Conservation (phyloP, 2,888 invertebrate species). For the Hypsopygia costalis region DNA sequence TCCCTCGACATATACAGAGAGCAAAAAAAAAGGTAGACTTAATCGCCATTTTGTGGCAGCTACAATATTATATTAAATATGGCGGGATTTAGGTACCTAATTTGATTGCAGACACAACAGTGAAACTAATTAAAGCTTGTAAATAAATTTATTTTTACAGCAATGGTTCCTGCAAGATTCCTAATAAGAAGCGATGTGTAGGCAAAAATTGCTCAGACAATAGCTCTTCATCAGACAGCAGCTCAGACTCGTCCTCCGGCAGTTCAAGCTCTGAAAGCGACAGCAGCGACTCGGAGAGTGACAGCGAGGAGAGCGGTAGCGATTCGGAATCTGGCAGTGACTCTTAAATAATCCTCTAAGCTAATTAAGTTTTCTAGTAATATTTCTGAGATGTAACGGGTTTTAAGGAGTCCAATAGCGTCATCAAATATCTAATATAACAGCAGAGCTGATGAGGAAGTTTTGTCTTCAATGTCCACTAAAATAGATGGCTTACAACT, state of each 20-base stretch:
- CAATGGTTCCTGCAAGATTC: slow-evolving; percentile 58
- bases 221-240: slow-evolving; percentile 51
- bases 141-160: slow-evolving; percentile 36
- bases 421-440: no score
- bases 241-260: slow-evolving; percentile 39
- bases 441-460: no score
- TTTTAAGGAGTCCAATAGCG: not conserved
- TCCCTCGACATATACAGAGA: no score
- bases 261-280: slow-evolving; percentile 54
- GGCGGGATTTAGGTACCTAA: no score
- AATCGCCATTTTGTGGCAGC: no score
- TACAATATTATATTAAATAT: no score
- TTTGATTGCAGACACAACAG: no score
- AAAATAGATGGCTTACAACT: no score
- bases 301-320: slow-evolving; percentile 32
- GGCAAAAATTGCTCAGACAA: slow-evolving; percentile 51
- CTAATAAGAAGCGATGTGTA: slow-evolving; percentile 58
- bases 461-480: no score
- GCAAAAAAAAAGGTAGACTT: no score
- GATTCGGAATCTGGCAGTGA: slow-evolving; percentile 41
- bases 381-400: not conserved
- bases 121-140: no score
- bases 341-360: slow-evolving; percentile 19
- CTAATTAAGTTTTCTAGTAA: slow-evolving; percentile 4
- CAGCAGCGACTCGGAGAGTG: slow-evolving; percentile 49